phyloP scores from a whole-genome alignment of 2,797 vertebrate genomes.

The Anguilla pacifica region DNA sequence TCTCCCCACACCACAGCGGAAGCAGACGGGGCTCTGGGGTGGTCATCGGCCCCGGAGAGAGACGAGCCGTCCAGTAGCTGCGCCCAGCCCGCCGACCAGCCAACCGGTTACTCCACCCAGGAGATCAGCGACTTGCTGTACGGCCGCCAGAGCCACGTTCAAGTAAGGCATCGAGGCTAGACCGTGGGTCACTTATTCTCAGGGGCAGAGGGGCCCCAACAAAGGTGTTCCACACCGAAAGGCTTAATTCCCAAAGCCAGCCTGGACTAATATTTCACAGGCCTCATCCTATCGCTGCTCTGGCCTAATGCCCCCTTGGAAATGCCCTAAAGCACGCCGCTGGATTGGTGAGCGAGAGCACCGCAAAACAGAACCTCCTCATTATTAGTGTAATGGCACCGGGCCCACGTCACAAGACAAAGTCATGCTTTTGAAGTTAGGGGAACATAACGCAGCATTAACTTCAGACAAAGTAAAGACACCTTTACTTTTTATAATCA shows the following conservation, averaged over 20 bases:
- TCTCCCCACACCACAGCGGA: constrained; percentile 15
- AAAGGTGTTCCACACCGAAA: background rate
- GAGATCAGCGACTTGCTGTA: constrained; percentile 46
- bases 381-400: background rate
- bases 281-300: background rate
- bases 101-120: background rate
- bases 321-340: background rate
- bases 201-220: background rate
- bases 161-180: constrained; percentile 58
- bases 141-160: constrained; percentile 62
- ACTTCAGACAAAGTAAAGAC: background rate
- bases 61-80: constrained; percentile 34
- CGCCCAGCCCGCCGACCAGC: constrained; percentile 20
- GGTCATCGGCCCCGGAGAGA: constrained; percentile 33
- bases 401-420: background rate
- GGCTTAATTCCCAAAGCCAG: constrained; percentile 4
- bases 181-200: background rate
- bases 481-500: background rate
- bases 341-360: background rate
- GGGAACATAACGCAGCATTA: background rate
- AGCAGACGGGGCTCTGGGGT: background rate
- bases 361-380: background rate
- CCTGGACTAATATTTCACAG: constrained; percentile 3
- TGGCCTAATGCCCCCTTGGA: background rate
- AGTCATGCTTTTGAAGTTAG: background rate